Evolutionary conservation across 2,797 vertebrate species (phyloP).

Genomic region (Malacoctenus gilli): DNA sequence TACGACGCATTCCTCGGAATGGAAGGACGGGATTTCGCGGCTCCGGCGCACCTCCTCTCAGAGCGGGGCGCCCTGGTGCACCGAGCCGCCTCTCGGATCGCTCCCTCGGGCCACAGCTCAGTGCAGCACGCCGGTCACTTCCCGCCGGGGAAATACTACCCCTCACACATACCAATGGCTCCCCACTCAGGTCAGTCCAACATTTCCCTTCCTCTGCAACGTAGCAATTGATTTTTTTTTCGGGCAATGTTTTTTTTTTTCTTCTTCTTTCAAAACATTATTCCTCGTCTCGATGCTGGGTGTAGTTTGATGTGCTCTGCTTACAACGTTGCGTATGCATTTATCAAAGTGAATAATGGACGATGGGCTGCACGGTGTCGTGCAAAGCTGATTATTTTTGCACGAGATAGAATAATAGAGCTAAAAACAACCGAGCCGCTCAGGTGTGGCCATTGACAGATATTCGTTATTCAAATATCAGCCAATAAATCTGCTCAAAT

Average conservation of each 20-base stretch:
- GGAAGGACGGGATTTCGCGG: constrained; percentile 96
- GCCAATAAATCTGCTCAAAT: constrained; percentile 57
- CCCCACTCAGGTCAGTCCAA: constrained; percentile 90
- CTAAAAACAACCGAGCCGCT: constrained; percentile 36
- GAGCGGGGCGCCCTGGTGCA: constrained; percentile 92
- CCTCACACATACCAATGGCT: constrained; percentile 94
- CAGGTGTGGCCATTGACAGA: constrained; percentile 61
- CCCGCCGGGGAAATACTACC: constrained; percentile 94
- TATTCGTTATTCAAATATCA: constrained; percentile 58
- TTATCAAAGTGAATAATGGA: constrained; percentile 36
- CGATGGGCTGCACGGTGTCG: constrained; percentile 29
- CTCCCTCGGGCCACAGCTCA: constrained; percentile 86
- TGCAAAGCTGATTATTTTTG: constrained; percentile 41
- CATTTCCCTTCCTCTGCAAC: constrained; percentile 18
- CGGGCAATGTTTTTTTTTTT: too few species aligned
- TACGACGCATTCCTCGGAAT: constrained; percentile 84
- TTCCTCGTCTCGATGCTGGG: constrained; percentile 16
- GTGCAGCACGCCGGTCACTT: constrained; percentile 91
- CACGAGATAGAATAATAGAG: constrained; percentile 30
- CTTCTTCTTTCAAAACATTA: too few species aligned
- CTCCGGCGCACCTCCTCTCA: constrained; percentile 92
- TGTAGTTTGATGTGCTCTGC: constrained; percentile 40
- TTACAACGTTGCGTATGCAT: constrained; percentile 38
- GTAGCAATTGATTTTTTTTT: background rate
- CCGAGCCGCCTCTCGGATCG: constrained; percentile 88